phyloP scores from a whole-genome alignment of 2,113 vertebrate genomes.

The Cercopithecus mona region DNA sequence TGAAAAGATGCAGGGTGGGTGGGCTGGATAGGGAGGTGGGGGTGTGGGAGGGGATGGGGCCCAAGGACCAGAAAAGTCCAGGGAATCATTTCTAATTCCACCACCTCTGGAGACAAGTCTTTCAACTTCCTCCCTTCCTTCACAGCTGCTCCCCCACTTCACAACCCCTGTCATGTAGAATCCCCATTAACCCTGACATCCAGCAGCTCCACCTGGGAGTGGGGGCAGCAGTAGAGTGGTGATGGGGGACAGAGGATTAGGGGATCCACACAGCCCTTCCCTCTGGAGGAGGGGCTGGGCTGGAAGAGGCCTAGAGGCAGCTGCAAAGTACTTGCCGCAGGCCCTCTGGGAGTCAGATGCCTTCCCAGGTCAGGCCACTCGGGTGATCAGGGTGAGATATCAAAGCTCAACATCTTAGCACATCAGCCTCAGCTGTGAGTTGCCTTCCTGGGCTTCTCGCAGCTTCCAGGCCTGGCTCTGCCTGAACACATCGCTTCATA shows the following conservation, averaged over 20 bases:
- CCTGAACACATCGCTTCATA: neutral
- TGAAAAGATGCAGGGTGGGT: slow-evolving; percentile 26
- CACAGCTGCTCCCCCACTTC: slow-evolving; percentile 66
- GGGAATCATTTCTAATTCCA: slow-evolving; percentile 25
- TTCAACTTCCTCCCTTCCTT: slow-evolving; percentile 62
- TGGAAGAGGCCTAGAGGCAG: slow-evolving; percentile 7
- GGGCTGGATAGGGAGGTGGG: neutral
- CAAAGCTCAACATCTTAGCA: neutral
- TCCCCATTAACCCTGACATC: slow-evolving; percentile 65
- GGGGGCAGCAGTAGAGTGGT: neutral
- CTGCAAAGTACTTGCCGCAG: neutral
- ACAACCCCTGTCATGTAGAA: slow-evolving; percentile 69
- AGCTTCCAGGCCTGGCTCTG: neutral
- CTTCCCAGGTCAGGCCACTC: neutral
- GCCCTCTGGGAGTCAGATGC: neutral
- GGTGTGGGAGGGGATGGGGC: neutral
- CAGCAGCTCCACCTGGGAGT: slow-evolving; percentile 35
- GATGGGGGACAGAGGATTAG: neutral
- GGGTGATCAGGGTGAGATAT: neutral
- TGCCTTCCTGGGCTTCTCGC: neutral
- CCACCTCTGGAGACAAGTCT: slow-evolving; percentile 8
- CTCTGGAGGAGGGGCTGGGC: neutral
- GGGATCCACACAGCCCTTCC: neutral
- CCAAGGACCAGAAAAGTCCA: neutral
- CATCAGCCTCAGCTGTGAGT: neutral